Conservation (phyloP, 2,797 vertebrate genomes). For the Crax fasciolata region DNA sequence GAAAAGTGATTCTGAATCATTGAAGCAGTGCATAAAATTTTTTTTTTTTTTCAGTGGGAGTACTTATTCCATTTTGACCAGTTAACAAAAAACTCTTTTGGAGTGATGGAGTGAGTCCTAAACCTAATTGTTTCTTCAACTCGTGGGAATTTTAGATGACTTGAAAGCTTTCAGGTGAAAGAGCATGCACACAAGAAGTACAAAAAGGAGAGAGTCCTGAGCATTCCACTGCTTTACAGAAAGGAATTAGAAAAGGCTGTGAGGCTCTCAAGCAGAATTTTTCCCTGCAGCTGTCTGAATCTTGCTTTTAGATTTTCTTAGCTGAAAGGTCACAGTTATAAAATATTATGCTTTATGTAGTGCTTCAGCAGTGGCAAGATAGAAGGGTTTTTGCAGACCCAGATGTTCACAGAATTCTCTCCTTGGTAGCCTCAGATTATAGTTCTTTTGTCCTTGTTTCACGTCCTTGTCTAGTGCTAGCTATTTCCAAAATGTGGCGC, state of each 20-base stretch:
- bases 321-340: not conserved
- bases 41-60: not conserved
- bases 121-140: not conserved
- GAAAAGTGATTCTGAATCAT: not conserved
- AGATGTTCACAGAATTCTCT: not conserved
- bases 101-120: not conserved
- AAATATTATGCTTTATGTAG: not conserved
- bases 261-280: not conserved
- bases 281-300: not conserved
- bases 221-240: not conserved
- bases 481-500: not conserved
- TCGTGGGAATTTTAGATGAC: not conserved
- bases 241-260: not conserved
- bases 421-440: not conserved
- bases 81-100: not conserved
- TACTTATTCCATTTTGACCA: not conserved
- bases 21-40: not conserved
- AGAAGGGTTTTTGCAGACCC: not conserved
- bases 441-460: not conserved
- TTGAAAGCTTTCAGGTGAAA: not conserved
- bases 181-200: not conserved
- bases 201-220: not conserved
- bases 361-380: not conserved
- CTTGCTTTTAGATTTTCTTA: not conserved
- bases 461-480: not conserved